A percentile compares a stretch with the other conserved stretches of the same genome.
These are phyloP conservation scores for Campylorhamphus procurvoides DNA, from an alignment of 2,113 vertebrate species.

Conservation along the genomic window DNA sequence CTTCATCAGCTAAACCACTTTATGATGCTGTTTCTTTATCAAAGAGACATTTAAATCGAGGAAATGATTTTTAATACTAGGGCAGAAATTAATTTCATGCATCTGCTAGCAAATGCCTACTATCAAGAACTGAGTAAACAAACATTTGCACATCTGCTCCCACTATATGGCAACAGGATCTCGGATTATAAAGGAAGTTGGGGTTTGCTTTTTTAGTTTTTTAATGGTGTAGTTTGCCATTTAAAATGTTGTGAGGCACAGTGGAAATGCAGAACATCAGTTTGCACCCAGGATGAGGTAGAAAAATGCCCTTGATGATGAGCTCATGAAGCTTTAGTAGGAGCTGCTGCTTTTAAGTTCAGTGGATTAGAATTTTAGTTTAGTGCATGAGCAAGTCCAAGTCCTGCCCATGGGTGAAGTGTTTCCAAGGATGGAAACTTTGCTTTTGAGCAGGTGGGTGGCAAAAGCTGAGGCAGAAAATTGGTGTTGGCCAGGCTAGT, in stretches of 20 bases:
- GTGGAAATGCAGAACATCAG: fast-evolving
- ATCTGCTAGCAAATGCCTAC: slow-evolving; percentile 69
- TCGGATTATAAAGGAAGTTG: slow-evolving; percentile 7
- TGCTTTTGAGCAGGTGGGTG: not conserved
- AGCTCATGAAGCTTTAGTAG: fast-evolving
- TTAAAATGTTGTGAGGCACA: not conserved
- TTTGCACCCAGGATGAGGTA: not conserved
- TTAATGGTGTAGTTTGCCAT: not conserved
- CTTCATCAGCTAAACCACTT: slow-evolving; percentile 57
- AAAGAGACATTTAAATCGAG: slow-evolving; percentile 68
- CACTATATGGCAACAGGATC: slow-evolving; percentile 20
- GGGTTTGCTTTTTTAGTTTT: not conserved
- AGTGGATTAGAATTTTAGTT: not conserved
- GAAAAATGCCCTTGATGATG: not conserved
- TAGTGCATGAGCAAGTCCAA: not conserved
- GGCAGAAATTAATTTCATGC: slow-evolving; percentile 75
- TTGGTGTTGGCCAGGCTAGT: not conserved
- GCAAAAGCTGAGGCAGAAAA: not conserved
- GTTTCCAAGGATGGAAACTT: not conserved
- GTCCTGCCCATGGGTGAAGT: fast-evolving
- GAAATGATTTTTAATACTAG: slow-evolving; percentile 70
- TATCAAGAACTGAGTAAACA: slow-evolving; percentile 62
- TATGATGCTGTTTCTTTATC: slow-evolving; percentile 61
- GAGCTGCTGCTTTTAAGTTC: not conserved
- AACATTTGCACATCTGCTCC: slow-evolving; percentile 67